Evolutionary conservation across 2,888 invertebrate species (phyloP).

Genomic region (Pandemis corylana): DNA sequence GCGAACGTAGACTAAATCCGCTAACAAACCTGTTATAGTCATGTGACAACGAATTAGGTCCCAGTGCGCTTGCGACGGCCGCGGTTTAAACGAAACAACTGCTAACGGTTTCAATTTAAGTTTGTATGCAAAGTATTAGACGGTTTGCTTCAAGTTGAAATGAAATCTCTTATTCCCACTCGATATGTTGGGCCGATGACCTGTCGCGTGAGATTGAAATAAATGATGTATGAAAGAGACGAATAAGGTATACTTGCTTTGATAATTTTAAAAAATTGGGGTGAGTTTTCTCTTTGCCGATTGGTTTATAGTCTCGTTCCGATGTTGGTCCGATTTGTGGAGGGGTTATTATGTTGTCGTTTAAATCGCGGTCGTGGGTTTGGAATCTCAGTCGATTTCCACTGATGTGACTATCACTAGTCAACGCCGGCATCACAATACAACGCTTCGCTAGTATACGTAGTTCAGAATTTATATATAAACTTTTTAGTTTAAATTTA

Average conservation of each 20-base stretch:
- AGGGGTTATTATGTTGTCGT: conserved; percentile 39
- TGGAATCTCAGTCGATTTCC: conserved; percentile 71
- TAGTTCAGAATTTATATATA: conserved; percentile 33
- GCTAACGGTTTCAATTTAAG: background rate
- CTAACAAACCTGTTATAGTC: conserved; percentile 39
- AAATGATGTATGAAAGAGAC: too few species aligned
- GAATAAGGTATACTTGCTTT: too few species aligned
- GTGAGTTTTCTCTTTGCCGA: too few species aligned
- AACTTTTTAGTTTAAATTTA: background rate
- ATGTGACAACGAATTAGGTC: conserved; percentile 71
- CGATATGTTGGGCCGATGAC: too few species aligned
- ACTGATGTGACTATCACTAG: conserved; percentile 76
- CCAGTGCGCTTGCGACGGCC: conserved; percentile 49
- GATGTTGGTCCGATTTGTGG: too few species aligned
- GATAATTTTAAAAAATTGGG: too few species aligned
- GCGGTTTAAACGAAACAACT: conserved; percentile 51
- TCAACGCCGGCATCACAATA: conserved; percentile 79
- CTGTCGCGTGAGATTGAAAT: too few species aligned
- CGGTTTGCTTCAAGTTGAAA: too few species aligned
- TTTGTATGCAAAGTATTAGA: background rate
- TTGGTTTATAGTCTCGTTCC: too few species aligned
- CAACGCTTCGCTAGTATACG: conserved; percentile 47
- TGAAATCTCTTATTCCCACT: too few species aligned
- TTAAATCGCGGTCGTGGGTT: conserved; percentile 56
- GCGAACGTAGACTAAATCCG: conserved; percentile 54